Evolutionary conservation across 2,797 vertebrate genomes (phyloP), one percentile per base, ranked within the genome.

Genomic region (Paedocypris micromegethes): DNA sequence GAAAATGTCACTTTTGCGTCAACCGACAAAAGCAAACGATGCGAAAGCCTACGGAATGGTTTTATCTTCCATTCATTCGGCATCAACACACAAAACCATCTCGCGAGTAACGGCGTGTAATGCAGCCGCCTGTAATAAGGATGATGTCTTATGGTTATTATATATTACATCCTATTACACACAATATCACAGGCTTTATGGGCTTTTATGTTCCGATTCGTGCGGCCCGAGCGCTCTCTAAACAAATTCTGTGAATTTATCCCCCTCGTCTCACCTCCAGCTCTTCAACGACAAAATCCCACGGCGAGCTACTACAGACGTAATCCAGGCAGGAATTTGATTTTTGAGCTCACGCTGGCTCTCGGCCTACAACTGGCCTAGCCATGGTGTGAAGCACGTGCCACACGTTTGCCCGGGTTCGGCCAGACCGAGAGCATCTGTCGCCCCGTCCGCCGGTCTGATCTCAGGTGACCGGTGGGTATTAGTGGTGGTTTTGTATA

Each of bases 251-350:
- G 3, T 38, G 43, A 59, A 54, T 51, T 57, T 45, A 44, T 47
- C 42, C n/a, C 37, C 54, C 9, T 23, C n/a, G 2, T 68, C 51
- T 74, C 40, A 65, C 58, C 56, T 51, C 56, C 4, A 44, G 40
- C 55, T 73, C 49, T 74, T 63, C 73, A 48, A 64, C 57, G 45
- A 52, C 37, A 3, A 55, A 64, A 62, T 64, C 70, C 70, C 68
- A 64, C 40, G 64, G 72, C 56, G 58, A 6, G 46, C 56, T 50
- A 69, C 44, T 44, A 56, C 5, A 38, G 66, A 44, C 45, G 52
- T 77, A 58, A 71, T 78, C 70, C 57, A 46, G 74, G 37, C 3
- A 68, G 70, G 77, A 53, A 79, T 79, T 80, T 75, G 48, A 72
- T 76, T 72, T 69, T 46, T 43, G 68, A 76, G 68, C 69, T 70